A percentile compares a stretch with the other conserved stretches of the same genome.
phyloP scores from a whole-genome alignment of 1,140 invertebrate genomes.

The Elysia chlorotica region DNA sequence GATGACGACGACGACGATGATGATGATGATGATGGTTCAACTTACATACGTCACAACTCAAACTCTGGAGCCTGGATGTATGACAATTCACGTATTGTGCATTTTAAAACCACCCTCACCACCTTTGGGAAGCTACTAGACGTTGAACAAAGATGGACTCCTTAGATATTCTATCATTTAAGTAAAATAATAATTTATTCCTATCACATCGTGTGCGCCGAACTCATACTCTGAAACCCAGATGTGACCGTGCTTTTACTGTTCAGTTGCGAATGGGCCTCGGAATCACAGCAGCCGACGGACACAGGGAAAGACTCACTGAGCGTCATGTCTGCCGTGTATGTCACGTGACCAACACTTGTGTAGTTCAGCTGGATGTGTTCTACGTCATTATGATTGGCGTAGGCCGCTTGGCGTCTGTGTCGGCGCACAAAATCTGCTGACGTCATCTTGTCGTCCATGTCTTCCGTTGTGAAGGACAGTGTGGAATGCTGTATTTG shows the following conservation, averaged over 20 bases:
- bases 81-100: too few relatives aligned
- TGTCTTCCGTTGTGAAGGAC: conserved; percentile 2
- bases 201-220: neutral
- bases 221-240: conserved; percentile 10
- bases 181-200: too few relatives aligned
- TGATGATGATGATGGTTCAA: too few relatives aligned
- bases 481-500: conserved; percentile 5
- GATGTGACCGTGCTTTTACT: conserved; percentile 6
- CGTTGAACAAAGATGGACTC: too few relatives aligned
- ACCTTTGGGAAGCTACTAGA: too few relatives aligned
- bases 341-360: neutral
- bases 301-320: neutral
- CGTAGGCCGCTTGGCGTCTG: neutral
- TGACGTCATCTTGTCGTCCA: conserved; percentile 7
- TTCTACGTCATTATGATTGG: neutral
- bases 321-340: too few relatives aligned
- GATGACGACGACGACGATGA: too few relatives aligned
- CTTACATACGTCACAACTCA: too few relatives aligned
- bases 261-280: neutral
- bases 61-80: too few relatives aligned
- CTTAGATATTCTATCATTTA: too few relatives aligned
- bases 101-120: too few relatives aligned
- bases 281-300: neutral
- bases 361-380: neutral
- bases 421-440: neutral